Evolutionary conservation across 2,888 invertebrate species (phyloP), one percentile per base, ranked within the genome.

Genomic region (Nemotelus nigrinus): DNA sequence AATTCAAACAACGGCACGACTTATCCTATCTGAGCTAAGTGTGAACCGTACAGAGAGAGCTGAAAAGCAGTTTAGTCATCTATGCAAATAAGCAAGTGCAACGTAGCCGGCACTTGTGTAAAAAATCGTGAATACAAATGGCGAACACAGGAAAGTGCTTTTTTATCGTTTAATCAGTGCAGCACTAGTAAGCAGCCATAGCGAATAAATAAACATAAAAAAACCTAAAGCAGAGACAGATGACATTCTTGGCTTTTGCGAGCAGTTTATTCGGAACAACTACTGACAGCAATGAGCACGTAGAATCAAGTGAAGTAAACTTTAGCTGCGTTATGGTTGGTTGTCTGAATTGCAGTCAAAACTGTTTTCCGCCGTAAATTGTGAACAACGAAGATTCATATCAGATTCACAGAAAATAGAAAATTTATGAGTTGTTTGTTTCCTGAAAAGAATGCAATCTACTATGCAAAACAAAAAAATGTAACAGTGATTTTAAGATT

Each of bases 131-230:
- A 25, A 39, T 5, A 43, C 39, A 50, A 68, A 68, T 39, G 68
- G 50, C 41, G 43, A 63, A 63, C 39, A 39, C 3, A 48, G 50
- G 1, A 68, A 6, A 5, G 45, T 3, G 39, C 43, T 63, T 71
- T 71, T 71, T 55, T 71, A 71, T 71, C 71, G 71, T 71, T 71
- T 71, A 71, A 71, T 71, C 71, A 57, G 55, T 44, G 43, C 71
- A 55, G 55, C 25, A 25, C n/a, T 57, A 55, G 44, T 41, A 68
- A 68, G 53, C 50, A 68, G 53, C 47, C 25, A 60, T n/a, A 60
- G 25, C 25, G 25, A 25, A 25, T 25, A 53, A 53, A 53, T 2
- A 10, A 58, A 6, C n/a, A 4, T 2, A 58, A 5, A 58, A 10
- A 58, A 58, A 58, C 25, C 25, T 25, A 25, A 25, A 25, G 25